Evolutionary conservation across 2,888 invertebrate genomes (phyloP).

Genomic region (Philhelius pedissequus): DNA sequence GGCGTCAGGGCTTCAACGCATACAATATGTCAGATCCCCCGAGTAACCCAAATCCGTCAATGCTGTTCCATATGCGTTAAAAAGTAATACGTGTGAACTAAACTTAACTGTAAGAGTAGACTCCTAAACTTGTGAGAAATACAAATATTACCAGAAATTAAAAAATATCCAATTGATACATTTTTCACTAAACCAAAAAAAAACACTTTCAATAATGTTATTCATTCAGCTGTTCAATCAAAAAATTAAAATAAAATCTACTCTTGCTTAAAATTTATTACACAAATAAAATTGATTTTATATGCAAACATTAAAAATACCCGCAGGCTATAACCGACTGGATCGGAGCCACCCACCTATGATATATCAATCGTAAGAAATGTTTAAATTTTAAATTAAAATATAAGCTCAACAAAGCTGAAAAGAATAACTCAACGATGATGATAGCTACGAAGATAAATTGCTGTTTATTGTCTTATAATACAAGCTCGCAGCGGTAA

Average conservation of each 20-base stretch:
- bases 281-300: slow-evolving; percentile 4
- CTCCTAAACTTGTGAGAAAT: too few relatives aligned
- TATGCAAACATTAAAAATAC: background rate
- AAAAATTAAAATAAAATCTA: background rate
- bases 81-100: too few relatives aligned
- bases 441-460: slow-evolving; percentile 60
- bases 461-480: slow-evolving; percentile 56
- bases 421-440: slow-evolving; percentile 45
- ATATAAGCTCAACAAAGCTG: background rate
- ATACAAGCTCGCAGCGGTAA: slow-evolving; percentile 57
- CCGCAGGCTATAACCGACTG: background rate
- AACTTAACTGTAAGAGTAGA: too few relatives aligned
- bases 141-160: too few relatives aligned
- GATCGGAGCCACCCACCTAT: background rate
- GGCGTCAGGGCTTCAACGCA: too few relatives aligned
- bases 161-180: too few relatives aligned
- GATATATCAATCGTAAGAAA: background rate
- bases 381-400: background rate
- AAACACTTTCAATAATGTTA: background rate
- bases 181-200: background rate
- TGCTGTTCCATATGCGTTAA: too few relatives aligned
- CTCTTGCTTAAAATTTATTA: background rate
- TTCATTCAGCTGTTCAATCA: background rate
- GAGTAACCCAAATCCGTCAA: too few relatives aligned
- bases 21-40: too few relatives aligned